Conservation (phyloP, 2,797 vertebrate species). For the Sebastes alutus region DNA sequence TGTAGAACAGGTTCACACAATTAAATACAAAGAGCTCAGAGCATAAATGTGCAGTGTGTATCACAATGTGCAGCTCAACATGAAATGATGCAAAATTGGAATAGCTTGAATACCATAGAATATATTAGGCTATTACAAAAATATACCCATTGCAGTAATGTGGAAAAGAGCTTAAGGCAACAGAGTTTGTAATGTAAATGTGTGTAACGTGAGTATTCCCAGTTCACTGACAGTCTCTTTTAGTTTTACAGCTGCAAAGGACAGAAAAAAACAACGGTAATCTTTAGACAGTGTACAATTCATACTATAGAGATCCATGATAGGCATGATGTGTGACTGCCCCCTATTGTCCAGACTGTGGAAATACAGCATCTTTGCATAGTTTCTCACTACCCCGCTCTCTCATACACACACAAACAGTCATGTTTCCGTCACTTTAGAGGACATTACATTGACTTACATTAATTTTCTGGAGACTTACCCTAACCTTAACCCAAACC, state of each 20-base stretch:
- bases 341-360: constrained; percentile 38
- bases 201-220: neutral
- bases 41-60: neutral
- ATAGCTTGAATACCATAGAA: constrained; percentile 11
- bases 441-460: neutral
- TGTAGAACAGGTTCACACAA: neutral
- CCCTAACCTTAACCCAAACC: neutral
- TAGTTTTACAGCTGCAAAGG: constrained; percentile 11
- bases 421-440: neutral
- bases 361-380: constrained; percentile 15
- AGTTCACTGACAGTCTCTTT: neutral
- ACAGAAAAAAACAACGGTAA: constrained; percentile 23
- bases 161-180: constrained; percentile 67
- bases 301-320: neutral
- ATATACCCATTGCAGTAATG: constrained; percentile 21
- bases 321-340: constrained; percentile 30
- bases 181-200: constrained; percentile 33
- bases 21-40: constrained; percentile 14
- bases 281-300: neutral
- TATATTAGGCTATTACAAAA: constrained; percentile 21
- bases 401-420: neutral
- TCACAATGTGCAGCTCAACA: constrained; percentile 5
- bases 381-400: neutral
- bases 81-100: constrained; percentile 9
- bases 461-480: neutral